Base-by-base conservation (phyloP, 2,797 vertebrate species). In the Phataginus tricuspis region DNA sequence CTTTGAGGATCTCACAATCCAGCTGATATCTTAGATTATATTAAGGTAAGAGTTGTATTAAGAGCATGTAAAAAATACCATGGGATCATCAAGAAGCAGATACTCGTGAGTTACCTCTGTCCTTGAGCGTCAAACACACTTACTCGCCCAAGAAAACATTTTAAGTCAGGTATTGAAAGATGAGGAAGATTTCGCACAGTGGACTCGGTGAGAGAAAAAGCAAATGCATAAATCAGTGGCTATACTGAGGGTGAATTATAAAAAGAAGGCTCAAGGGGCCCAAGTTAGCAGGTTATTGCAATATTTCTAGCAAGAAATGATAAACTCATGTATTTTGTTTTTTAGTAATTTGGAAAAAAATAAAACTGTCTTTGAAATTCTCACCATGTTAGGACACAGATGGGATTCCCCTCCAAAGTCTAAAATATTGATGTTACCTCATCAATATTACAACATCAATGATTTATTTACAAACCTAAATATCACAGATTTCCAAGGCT, bases 301-400 rank as follows among this genome's bases (percentile, higher is more conserved):
- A n/a, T 4, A 42, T 39, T 78, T 88, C 59, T 19, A 37, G 11
- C 27, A 61, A 69, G 23, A 86, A 89, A 68, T 77, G 2, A 37
- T 31, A 95, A 90, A 34, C 34, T 82, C 49, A 4, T 79, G 0
- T 64, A 37, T 69, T 80, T 93, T 89, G 63, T 66, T 92, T 77
- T n/a, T 92, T 83, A 93, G 12, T 37, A 49, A 80, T 90, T 74
- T 92, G 18, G 3, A 90, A 80, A 27, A 87, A 95, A 93, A 87
- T 74, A 55, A 84, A 86, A 69, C 31, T 59, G 23, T 66, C 59
- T 59, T 82, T 80, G 42, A 82, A 94, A 84, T 95, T 89, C 72
- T 27, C 27, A 75, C 34, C 42, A 21, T 63, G 15, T 69, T 59
- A 82, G 12, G 42, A 66, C 6, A 42, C 9, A 91, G 74, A 89